Conservation (phyloP, 2,113 vertebrate species). For the Oryzias javanicus region DNA sequence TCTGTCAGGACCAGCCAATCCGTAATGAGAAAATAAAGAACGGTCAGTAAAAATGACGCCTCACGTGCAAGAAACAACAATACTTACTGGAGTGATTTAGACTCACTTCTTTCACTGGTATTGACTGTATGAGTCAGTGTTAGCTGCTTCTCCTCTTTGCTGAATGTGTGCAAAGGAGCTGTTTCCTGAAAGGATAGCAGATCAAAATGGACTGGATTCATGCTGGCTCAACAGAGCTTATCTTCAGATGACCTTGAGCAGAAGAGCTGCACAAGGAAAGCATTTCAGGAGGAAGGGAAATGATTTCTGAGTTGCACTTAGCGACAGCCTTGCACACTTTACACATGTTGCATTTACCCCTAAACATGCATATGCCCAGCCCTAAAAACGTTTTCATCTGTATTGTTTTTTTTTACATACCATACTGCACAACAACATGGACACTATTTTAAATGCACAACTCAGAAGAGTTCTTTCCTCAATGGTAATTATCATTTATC, state of each 20-base stretch:
- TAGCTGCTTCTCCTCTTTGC: constrained; percentile 15
- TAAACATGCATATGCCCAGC: not conserved
- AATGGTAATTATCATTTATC: constrained; percentile 46
- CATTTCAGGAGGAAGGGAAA: constrained; percentile 31
- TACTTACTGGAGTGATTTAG: too few species aligned
- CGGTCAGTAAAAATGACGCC: constrained; percentile 3
- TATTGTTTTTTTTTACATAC: constrained; percentile 5
- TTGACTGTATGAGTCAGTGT: constrained; percentile 19
- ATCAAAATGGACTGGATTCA: constrained; percentile 19
- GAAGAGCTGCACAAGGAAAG: constrained; percentile 31
- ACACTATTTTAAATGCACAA: constrained; percentile 17
- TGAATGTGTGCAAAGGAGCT: constrained; percentile 18
- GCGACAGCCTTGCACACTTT: constrained; percentile 25
- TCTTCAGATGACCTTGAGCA: constrained; percentile 58
- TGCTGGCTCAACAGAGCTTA: constrained; percentile 42
- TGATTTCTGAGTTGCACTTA: constrained; percentile 38
- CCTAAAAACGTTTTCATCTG: not conserved
- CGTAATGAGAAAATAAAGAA: constrained; percentile 23
- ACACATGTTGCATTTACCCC: not conserved
- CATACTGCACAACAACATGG: constrained; percentile 4
- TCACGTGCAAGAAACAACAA: too few species aligned
- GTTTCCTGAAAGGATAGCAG: constrained; percentile 22
- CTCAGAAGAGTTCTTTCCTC: constrained; percentile 16
- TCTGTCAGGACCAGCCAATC: not conserved
- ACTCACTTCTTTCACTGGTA: too few species aligned